Evolutionary conservation across 2,797 vertebrate species (phyloP).

Genomic region (Iguana delicatissima): DNA sequence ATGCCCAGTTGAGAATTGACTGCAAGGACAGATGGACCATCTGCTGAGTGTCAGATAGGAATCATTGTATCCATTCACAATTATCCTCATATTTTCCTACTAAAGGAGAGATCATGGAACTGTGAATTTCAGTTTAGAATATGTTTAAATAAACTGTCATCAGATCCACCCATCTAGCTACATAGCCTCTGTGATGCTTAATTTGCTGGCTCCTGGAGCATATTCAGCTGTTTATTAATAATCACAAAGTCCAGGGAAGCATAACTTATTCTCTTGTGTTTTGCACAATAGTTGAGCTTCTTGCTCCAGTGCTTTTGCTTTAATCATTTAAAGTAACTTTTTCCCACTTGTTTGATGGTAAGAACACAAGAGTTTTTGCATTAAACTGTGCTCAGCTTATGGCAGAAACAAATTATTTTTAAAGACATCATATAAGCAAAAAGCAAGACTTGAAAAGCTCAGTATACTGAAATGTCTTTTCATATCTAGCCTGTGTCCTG

Average conservation of each 20-base stretch:
- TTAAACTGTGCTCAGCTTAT: too few relatives aligned
- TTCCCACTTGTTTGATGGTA: not conserved
- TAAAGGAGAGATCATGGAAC: rapidly evolving
- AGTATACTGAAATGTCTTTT: not conserved
- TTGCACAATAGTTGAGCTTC: not conserved
- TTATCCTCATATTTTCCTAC: not conserved
- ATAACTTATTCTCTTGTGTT: not conserved
- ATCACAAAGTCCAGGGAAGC: rapidly evolving
- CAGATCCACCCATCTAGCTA: slow-evolving; percentile 25
- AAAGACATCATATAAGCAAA: not conserved
- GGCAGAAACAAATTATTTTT: not conserved
- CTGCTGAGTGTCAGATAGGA: slow-evolving; percentile 40
- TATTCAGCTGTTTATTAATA: not conserved
- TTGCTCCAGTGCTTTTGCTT: not conserved
- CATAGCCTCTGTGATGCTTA: not conserved
- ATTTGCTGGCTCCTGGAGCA: not conserved
- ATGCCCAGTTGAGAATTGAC: slow-evolving; percentile 23
- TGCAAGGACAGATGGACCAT: slow-evolving; percentile 65
- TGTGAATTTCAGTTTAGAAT: slow-evolving; percentile 33
- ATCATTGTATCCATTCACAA: not conserved
- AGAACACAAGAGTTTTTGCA: not conserved
- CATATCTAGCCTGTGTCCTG: not conserved
- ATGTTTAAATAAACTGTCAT: slow-evolving; percentile 12
- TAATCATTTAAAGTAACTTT: not conserved
- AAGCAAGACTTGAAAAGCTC: not conserved